A percentile compares a stretch with the other conserved stretches of the same genome.
Evolutionary conservation across 2,888 invertebrate genomes (phyloP).

Genomic region (Drosophila paranaensis): DNA sequence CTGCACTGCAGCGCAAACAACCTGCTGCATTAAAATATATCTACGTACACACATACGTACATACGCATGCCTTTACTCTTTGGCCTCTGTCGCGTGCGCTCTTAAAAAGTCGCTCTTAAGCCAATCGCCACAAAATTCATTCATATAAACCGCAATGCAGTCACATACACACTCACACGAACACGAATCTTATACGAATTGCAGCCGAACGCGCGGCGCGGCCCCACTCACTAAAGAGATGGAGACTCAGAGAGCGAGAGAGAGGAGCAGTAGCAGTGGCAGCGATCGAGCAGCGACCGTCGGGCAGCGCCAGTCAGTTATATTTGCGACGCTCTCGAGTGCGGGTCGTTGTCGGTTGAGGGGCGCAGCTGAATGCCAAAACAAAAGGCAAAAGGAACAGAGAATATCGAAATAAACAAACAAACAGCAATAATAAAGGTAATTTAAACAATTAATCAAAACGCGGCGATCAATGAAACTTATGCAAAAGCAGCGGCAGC

Average conservation of each 20-base stretch:
- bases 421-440: slow-evolving; percentile 68
- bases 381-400: slow-evolving; percentile 7
- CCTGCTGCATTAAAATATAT: slow-evolving; percentile 43
- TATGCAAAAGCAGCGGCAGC: slow-evolving; percentile 45
- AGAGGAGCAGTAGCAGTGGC: slow-evolving; percentile 10
- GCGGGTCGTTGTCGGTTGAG: slow-evolving; percentile 61
- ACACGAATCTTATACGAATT: slow-evolving; percentile 33
- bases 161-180: not conserved
- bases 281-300: slow-evolving; percentile 33
- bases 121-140: slow-evolving; percentile 57
- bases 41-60: no score
- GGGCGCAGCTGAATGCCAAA: slow-evolving; percentile 40
- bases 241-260: slow-evolving; percentile 13
- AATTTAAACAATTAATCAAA: slow-evolving; percentile 79
- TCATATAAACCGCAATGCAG: slow-evolving; percentile 47
- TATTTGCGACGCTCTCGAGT: slow-evolving; percentile 74
- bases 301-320: slow-evolving; percentile 59
- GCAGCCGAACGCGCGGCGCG: slow-evolving; percentile 34
- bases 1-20: slow-evolving; percentile 40
- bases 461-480: slow-evolving; percentile 77
- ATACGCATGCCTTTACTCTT: slow-evolving; percentile 31
- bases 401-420: slow-evolving; percentile 34
- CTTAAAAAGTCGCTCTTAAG: slow-evolving; percentile 43
- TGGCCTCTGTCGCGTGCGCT: slow-evolving; percentile 5
- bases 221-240: slow-evolving; percentile 38